A percentile compares a stretch with the other conserved stretches of the same genome.
Conservation (phyloP, 2,888 invertebrate species). For the Euspilapteryx auroguttella region DNA sequence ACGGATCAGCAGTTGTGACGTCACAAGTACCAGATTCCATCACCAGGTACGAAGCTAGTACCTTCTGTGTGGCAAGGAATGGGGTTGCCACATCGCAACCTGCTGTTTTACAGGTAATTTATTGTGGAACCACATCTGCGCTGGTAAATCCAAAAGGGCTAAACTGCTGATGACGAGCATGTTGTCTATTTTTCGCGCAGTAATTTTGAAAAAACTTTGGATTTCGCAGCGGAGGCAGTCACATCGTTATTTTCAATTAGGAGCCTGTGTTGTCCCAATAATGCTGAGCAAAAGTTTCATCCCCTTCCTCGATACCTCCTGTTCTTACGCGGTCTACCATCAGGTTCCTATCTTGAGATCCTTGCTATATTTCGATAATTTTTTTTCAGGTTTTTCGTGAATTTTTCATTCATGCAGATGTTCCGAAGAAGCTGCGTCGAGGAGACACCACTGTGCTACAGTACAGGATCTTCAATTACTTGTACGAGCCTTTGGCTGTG, state of each 20-base stretch:
- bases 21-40: constrained; percentile 39
- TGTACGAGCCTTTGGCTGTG: constrained; percentile 70
- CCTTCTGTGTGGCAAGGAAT: constrained; percentile 31
- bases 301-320: no score
- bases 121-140: no score
- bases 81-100: constrained; percentile 40
- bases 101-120: constrained; percentile 68
- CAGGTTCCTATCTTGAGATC: no score
- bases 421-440: constrained; percentile 67
- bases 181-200: no score
- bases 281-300: no score
- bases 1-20: constrained; percentile 17
- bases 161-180: no score
- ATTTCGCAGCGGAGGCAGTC: no score
- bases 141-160: no score
- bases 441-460: constrained; percentile 67
- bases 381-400: constrained; percentile 70
- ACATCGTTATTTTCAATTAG: no score
- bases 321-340: no score
- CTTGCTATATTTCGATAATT: not conserved
- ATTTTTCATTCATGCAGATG: constrained; percentile 72
- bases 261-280: no score
- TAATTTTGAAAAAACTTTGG: no score
- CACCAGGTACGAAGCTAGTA: constrained; percentile 36
- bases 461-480: constrained; percentile 73